Conservation (phyloP, 2,888 invertebrate genomes). For the Thereva unica region DNA sequence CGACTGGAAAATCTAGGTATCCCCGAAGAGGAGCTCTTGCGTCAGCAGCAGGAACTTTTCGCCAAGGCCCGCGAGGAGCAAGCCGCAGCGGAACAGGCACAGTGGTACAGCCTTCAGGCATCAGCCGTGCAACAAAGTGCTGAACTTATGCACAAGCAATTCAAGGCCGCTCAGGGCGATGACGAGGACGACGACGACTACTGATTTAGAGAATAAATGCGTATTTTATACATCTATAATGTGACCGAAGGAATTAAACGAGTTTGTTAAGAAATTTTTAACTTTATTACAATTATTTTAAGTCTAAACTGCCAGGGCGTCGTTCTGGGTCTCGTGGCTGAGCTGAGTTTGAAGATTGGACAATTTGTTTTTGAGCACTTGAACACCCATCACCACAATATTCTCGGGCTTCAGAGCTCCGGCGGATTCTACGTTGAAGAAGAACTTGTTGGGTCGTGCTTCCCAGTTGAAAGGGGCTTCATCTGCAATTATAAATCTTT, state of each 20-base stretch:
- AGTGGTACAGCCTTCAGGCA: slow-evolving; percentile 78
- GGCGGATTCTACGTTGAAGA: slow-evolving; percentile 93
- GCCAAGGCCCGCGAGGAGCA: slow-evolving; percentile 94
- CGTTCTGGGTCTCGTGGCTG: slow-evolving; percentile 83
- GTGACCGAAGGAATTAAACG: background rate
- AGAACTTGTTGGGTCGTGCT: slow-evolving; percentile 96
- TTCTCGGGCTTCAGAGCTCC: slow-evolving; percentile 95
- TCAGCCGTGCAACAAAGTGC: slow-evolving; percentile 64
- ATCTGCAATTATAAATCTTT: slow-evolving; percentile 57
- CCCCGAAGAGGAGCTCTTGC: slow-evolving; percentile 93
- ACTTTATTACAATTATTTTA: background rate
- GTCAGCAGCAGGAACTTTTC: slow-evolving; percentile 97
- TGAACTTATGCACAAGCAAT: slow-evolving; percentile 50
- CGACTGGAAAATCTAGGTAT: slow-evolving; percentile 96
- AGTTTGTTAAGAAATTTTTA: slow-evolving; percentile 2
- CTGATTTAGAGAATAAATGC: background rate
- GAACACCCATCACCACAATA: slow-evolving; percentile 93
- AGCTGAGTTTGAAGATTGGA: slow-evolving; percentile 93
- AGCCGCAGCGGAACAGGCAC: slow-evolving; percentile 89
- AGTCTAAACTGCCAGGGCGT: slow-evolving; percentile 68
- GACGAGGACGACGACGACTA: slow-evolving; percentile 59
- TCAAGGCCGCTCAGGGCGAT: slow-evolving; percentile 49
- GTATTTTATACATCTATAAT: background rate
- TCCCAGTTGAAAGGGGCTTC: slow-evolving; percentile 94
- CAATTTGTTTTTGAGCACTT: slow-evolving; percentile 91